phyloP scores from a whole-genome alignment of 2,113 vertebrate genomes.

The Ranitomeya imitator region DNA sequence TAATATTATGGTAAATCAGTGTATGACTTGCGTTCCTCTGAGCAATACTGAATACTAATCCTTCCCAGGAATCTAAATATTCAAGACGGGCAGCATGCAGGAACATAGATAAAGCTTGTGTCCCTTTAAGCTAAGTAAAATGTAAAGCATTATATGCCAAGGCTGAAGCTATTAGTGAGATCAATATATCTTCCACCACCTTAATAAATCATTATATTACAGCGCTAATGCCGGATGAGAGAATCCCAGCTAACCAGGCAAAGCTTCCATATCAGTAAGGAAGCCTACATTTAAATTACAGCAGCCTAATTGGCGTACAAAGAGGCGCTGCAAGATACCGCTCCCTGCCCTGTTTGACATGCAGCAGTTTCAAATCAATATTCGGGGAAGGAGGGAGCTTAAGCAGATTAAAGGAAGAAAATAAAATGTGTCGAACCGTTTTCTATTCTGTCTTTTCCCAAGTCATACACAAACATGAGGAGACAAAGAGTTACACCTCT shows the following conservation, averaged over 20 bases:
- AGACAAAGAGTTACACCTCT: conserved; percentile 19
- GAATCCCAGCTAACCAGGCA: conserved; percentile 68
- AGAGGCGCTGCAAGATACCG: conserved; percentile 66
- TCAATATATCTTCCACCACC: conserved; percentile 78
- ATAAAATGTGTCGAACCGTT: conserved; percentile 53
- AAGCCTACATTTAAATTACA: conserved; percentile 73
- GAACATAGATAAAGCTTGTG: conserved; percentile 69
- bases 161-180: conserved; percentile 78
- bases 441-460: conserved; percentile 52
- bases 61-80: conserved; percentile 73
- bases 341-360: conserved; percentile 61
- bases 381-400: conserved; percentile 38
- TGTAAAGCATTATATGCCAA: conserved; percentile 75
- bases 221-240: conserved; percentile 69
- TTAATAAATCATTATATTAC: conserved; percentile 84
- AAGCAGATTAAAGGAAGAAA: conserved; percentile 61
- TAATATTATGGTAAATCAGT: conserved; percentile 65
- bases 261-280: conserved; percentile 68
- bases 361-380: conserved; percentile 69
- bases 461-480: conserved; percentile 50
- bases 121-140: conserved; percentile 73
- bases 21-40: conserved; percentile 68
- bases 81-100: conserved; percentile 76
- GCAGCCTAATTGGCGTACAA: conserved; percentile 72
- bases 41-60: conserved; percentile 70